These are phyloP conservation scores for Neogobius melanostomus DNA, from an alignment of 2,113 vertebrate genomes.

Conservation along the genomic window DNA sequence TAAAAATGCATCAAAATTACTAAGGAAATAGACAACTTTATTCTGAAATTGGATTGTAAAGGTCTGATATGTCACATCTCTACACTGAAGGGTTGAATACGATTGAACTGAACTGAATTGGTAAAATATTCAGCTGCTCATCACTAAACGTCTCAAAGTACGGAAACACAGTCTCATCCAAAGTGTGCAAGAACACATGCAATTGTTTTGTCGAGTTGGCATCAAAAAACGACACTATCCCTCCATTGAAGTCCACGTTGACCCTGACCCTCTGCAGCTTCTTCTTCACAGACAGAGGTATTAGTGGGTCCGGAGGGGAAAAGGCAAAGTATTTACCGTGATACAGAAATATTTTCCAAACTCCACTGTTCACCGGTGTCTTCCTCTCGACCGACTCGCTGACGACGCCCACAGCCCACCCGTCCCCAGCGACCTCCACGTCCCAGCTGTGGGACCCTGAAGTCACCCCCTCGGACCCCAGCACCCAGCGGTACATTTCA, in stretches of 20 bases:
- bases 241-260: slow-evolving; percentile 10
- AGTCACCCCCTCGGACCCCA: not conserved
- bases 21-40: too few relatives aligned
- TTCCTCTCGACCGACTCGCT: not conserved
- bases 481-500: slow-evolving; percentile 4
- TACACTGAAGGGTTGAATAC: not conserved
- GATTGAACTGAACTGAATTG: not conserved
- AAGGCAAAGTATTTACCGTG: not conserved
- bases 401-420: slow-evolving; percentile 14
- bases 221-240: not conserved
- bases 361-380: not conserved
- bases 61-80: too few relatives aligned
- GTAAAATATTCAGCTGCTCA: slow-evolving; percentile 4
- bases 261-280: slow-evolving; percentile 5
- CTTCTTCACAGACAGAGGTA: not conserved
- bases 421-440: not conserved
- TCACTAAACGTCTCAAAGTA: slow-evolving; percentile 21
- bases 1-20: too few relatives aligned
- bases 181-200: slow-evolving; percentile 3
- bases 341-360: slow-evolving; percentile 21
- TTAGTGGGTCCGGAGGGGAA: not conserved
- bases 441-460: slow-evolving; percentile 15
- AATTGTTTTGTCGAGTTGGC: not conserved
- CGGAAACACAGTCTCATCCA: not conserved
- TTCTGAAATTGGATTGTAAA: too few relatives aligned